phyloP scores from a whole-genome alignment of 1,140 invertebrate genomes.

The Papilio polytes region DNA sequence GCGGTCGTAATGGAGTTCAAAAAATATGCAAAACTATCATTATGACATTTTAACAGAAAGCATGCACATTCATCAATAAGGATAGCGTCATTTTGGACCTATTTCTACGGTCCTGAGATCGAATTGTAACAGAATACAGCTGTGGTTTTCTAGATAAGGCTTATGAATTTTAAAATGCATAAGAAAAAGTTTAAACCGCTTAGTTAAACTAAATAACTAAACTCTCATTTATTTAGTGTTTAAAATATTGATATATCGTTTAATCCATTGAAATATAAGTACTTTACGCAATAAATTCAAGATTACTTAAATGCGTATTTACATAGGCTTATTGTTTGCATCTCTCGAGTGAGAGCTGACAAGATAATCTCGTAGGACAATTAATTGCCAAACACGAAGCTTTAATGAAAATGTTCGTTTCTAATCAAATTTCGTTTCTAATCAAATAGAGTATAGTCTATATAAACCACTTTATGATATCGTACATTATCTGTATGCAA shows the following conservation, averaged over 20 bases:
- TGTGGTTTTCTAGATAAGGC: not conserved
- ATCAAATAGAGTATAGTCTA: not conserved
- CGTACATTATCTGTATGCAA: no score
- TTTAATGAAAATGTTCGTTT: conserved; percentile 22
- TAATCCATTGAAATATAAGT: not conserved
- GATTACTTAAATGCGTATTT: not conserved
- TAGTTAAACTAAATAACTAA: no score
- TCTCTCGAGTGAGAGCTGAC: not conserved
- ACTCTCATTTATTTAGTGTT: not conserved
- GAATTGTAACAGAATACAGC: not conserved
- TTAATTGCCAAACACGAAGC: conserved; percentile 14
- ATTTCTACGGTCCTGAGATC: no score
- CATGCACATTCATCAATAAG: no score
- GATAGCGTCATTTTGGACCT: no score
- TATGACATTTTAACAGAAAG: no score
- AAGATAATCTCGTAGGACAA: conserved; percentile 15
- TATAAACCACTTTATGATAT: no score
- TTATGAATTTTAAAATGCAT: no score
- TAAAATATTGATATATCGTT: not conserved
- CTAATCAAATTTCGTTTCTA: not conserved
- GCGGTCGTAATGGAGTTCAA: not conserved
- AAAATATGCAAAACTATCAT: not conserved
- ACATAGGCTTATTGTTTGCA: conserved; percentile 3
- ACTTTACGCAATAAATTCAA: not conserved
- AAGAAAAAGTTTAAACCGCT: no score